phyloP scores from a whole-genome alignment of 2,888 invertebrate species.

The Pollenia griseotomentosa region DNA sequence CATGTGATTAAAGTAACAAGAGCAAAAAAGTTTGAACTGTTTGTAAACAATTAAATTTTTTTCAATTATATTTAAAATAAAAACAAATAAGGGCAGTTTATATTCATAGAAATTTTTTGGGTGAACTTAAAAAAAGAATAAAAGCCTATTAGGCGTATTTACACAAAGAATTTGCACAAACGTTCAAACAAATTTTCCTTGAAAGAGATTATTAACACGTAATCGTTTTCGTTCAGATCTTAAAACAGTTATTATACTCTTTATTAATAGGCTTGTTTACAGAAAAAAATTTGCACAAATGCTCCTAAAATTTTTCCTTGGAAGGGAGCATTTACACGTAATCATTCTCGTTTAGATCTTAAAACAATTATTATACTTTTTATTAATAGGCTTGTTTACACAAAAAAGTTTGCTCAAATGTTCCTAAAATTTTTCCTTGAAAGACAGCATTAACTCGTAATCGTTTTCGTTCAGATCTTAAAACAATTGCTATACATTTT shows the following conservation, averaged over 20 bases:
- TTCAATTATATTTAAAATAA: no score
- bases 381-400: neutral
- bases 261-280: no score
- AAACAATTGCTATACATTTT: no score
- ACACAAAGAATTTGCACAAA: neutral
- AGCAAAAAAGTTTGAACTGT: neutral
- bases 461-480: no score
- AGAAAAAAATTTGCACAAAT: neutral
- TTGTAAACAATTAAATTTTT: neutral
- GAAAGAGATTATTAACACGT: neutral
- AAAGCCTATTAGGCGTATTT: neutral
- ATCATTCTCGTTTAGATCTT: no score
- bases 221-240: no score
- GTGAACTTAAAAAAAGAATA: neutral
- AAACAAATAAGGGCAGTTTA: no score
- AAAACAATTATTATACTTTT: no score
- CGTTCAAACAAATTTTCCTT: neutral
- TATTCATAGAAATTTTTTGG: no score
- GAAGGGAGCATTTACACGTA: neutral
- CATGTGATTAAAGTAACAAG: slow-evolving; percentile 2
- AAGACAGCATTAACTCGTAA: neutral
- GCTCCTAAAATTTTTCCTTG: neutral
- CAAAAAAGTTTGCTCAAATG: slow-evolving; percentile 9
- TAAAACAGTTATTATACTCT: no score
- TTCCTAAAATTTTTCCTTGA: neutral